Evolutionary conservation across 2,797 vertebrate genomes (phyloP).

Genomic region (Esox lucius): DNA sequence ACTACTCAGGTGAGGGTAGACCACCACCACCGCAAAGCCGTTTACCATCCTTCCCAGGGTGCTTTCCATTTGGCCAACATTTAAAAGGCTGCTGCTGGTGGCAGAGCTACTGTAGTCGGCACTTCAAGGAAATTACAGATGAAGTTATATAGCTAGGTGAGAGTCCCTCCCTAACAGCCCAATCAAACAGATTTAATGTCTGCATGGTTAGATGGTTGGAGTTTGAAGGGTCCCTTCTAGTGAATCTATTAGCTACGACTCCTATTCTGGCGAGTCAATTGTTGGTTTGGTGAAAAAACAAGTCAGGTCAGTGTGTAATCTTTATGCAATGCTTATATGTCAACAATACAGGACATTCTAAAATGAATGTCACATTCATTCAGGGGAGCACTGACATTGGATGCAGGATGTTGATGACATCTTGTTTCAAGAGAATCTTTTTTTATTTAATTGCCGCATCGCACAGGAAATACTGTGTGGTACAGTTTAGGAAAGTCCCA

Average conservation of each 20-base stretch:
- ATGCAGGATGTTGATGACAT: constrained; percentile 57
- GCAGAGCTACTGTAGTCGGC: background rate
- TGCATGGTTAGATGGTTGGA: background rate
- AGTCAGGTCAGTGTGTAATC: background rate
- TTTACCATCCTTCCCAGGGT: constrained; percentile 23
- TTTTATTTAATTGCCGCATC: constrained; percentile 71
- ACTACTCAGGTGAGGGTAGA: constrained; percentile 56
- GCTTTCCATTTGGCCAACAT: background rate
- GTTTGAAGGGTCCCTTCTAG: constrained; percentile 3
- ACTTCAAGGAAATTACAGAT: background rate
- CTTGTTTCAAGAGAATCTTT: constrained; percentile 64
- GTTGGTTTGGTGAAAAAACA: background rate
- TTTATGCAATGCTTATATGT: background rate
- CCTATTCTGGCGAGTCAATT: background rate
- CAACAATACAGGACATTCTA: background rate
- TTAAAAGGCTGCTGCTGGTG: background rate
- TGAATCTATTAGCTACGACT: background rate
- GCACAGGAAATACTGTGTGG: constrained; percentile 74
- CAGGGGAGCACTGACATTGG: constrained; percentile 22
- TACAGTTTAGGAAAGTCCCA: constrained; percentile 72
- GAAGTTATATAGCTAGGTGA: constrained; percentile 28
- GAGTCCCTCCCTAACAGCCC: constrained; percentile 24
- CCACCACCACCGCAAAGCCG: constrained; percentile 20
- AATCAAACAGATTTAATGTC: constrained; percentile 27
- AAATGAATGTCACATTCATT: constrained; percentile 18